phyloP scores from a whole-genome alignment of 2,113 vertebrate genomes.

The Epinephelus cyanopodus region DNA sequence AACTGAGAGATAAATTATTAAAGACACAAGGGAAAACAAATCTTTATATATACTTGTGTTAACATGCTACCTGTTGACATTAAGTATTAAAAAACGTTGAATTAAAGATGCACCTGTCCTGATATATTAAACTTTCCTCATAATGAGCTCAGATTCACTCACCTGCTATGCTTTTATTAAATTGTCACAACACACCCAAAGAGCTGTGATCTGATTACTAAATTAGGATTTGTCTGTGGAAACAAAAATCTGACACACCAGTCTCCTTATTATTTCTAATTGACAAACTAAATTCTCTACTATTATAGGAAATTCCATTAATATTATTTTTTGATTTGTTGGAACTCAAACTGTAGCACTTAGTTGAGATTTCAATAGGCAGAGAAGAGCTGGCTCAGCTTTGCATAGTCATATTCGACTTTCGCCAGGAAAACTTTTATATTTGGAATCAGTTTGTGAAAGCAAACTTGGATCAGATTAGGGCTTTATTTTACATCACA shows the following conservation, averaged over 20 bases:
- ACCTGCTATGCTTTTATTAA: background rate
- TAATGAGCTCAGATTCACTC: background rate
- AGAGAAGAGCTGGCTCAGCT: background rate
- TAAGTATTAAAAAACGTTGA: background rate
- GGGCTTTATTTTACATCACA: background rate
- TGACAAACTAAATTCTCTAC: background rate
- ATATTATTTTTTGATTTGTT: background rate
- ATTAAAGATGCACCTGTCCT: background rate
- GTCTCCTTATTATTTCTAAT: background rate
- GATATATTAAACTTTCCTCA: background rate
- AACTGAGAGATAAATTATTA: background rate
- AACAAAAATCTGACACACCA: background rate
- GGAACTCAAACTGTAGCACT: background rate
- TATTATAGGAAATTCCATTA: background rate
- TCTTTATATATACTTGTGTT: background rate
- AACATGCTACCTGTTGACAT: background rate
- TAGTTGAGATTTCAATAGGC: background rate
- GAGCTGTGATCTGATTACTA: background rate
- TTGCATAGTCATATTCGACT: background rate
- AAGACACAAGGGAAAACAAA: background rate
- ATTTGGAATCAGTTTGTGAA: background rate
- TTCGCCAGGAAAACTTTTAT: background rate
- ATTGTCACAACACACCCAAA: background rate
- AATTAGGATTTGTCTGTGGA: background rate
- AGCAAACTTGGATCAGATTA: background rate